Evolutionary conservation across 2,797 vertebrate species (phyloP).

Genomic region (Cynopterus sphinx): DNA sequence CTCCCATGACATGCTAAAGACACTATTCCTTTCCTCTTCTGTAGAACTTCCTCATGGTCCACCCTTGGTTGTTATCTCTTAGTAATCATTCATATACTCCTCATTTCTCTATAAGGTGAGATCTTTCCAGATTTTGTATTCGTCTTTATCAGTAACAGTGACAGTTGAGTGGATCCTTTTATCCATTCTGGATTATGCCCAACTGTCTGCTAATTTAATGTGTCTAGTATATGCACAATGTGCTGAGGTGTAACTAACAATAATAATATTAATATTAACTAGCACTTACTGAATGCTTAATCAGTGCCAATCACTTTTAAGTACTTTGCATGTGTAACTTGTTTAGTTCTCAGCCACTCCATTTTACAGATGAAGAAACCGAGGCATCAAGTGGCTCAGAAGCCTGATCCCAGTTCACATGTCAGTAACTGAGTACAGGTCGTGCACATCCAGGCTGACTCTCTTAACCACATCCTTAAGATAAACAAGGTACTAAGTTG

Average conservation of each 20-base stretch:
- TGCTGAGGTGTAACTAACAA: background rate
- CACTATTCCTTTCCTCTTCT: background rate
- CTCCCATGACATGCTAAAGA: background rate
- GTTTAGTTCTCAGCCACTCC: background rate
- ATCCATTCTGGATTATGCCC: background rate
- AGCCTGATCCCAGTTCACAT: background rate
- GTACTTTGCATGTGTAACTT: background rate
- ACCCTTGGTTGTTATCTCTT: background rate
- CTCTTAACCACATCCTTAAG: background rate
- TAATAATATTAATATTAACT: background rate
- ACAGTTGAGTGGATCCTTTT: background rate
- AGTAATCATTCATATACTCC: background rate
- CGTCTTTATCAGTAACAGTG: background rate
- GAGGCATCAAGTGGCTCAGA: background rate
- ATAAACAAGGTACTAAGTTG: background rate
- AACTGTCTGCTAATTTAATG: background rate
- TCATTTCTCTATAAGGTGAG: background rate
- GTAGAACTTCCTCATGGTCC: background rate
- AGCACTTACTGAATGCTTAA: background rate
- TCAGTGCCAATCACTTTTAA: background rate
- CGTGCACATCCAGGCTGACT: background rate
- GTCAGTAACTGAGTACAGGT: background rate
- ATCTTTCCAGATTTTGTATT: background rate
- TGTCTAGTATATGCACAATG: background rate
- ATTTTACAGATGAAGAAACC: slow-evolving; percentile 25